Evolutionary conservation across 2,797 vertebrate species (phyloP).

Genomic region (Crocodylus rhombifer): DNA sequence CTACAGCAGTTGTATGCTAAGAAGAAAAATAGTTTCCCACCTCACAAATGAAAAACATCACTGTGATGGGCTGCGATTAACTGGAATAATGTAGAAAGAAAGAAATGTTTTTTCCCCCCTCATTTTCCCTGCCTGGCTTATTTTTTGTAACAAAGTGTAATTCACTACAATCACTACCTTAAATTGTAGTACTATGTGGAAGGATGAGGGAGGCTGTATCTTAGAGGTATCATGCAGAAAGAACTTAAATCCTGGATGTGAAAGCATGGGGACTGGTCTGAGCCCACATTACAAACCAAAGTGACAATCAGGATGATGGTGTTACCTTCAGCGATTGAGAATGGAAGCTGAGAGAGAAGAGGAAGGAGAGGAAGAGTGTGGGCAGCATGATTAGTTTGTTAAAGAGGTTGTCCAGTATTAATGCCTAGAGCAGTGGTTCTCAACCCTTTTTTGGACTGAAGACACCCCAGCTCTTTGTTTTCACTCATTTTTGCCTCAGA

Average conservation of each 20-base stretch:
- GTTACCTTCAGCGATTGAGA: not conserved
- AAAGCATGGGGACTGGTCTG: not conserved
- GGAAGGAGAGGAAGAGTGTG: too few relatives aligned
- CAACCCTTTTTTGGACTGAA: too few relatives aligned
- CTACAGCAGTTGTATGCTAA: not conserved
- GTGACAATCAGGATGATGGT: not conserved
- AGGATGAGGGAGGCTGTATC: not conserved
- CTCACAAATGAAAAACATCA: conserved; percentile 3
- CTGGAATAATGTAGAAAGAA: not conserved
- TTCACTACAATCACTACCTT: not conserved
- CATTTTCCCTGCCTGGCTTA: not conserved
- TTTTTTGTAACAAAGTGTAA: not conserved
- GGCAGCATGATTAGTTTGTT: too few relatives aligned
- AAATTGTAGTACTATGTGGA: not conserved
- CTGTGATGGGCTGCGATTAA: not conserved
- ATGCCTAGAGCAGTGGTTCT: too few relatives aligned
- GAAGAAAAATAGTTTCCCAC: not conserved
- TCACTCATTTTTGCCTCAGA: too few relatives aligned
- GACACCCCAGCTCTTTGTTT: too few relatives aligned
- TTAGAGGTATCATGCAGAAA: not conserved
- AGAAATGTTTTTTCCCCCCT: not conserved
- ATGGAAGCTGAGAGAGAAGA: too few relatives aligned
- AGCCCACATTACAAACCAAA: not conserved
- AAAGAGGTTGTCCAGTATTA: too few relatives aligned
- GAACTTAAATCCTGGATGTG: not conserved